A percentile compares a stretch with the other conserved stretches of the same genome.
These are phyloP conservation scores for Butorides virescens DNA, from an alignment of 2,113 vertebrate genomes.

Conservation along the genomic window DNA sequence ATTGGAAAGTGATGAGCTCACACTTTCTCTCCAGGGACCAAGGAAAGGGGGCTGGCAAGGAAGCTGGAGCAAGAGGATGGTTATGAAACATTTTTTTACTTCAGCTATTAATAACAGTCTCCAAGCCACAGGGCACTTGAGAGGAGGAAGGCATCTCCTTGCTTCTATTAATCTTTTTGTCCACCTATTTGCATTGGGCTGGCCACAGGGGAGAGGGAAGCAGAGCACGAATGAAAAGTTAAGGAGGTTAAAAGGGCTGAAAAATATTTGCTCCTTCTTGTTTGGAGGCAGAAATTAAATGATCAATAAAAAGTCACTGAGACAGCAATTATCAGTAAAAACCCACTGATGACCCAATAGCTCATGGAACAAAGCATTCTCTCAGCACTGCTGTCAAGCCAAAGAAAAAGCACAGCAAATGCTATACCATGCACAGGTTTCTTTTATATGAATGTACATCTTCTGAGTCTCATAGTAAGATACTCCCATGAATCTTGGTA, in stretches of 20 bases:
- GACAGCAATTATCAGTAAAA: conserved; percentile 30
- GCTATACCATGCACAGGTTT: not conserved
- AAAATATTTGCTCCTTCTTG: conserved; percentile 63
- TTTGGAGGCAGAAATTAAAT: conserved; percentile 62
- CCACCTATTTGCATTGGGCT: conserved; percentile 40
- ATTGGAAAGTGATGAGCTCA: conserved; percentile 73
- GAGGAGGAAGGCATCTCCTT: conserved; percentile 45
- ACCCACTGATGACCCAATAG: conserved; percentile 3
- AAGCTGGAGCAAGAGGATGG: conserved; percentile 1
- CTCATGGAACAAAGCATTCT: not conserved
- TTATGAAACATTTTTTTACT: conserved; percentile 53
- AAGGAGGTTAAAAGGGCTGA: conserved; percentile 54
- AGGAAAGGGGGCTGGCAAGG: conserved; percentile 38
- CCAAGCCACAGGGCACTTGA: conserved; percentile 53
- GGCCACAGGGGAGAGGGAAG: conserved; percentile 11
- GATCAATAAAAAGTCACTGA: conserved; percentile 55
- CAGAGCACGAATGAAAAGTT: conserved; percentile 16
- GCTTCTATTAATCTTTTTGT: conserved; percentile 63
- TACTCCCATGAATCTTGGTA: not conserved
- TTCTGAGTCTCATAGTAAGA: not conserved
- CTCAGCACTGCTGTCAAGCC: conserved; percentile 2
- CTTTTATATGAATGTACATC: not conserved
- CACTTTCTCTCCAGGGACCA: conserved; percentile 56
- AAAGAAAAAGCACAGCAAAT: not conserved
- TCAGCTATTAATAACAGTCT: conserved; percentile 64